Base-by-base conservation (phyloP, 2,797 vertebrate species). In the Lateolabrax maculatus region DNA sequence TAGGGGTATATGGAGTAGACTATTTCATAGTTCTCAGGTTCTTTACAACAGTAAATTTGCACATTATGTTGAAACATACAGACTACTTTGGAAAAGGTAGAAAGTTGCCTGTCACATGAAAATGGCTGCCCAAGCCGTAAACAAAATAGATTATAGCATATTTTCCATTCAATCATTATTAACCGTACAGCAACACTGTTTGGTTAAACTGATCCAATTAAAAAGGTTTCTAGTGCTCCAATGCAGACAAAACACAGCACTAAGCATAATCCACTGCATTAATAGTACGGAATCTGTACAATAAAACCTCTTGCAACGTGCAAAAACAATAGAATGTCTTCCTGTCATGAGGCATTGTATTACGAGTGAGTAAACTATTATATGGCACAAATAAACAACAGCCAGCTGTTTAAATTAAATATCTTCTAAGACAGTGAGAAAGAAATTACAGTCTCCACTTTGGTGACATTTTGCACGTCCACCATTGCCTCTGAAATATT, bases 271-370 rank as follows among this genome's bases (percentile, higher is more conserved):
- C 2, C 41, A 18, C 3, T 16, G 37, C 23, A 51, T 8, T 25
- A n/a, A 31, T 13, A 5, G 3, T 53, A 21, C 1, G 15, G 41
- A 52, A 48, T 53, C 71, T 56, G 68, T 51, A n/a, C 12, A 67
- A 46, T 16, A 65, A 44, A 5, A 1, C 36, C 51, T 52, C 27
- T 21, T 46, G 27, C 37, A 70, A 43, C n/a, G 21, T 44, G 36
- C 53, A 36, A 62, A 76, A 69, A 77, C 62, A 79, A 58, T 43
- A 4, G 3, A 52, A 52, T 21, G 39, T 9, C 69, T 75, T 84
- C 56, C 58, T 75, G 25, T 51, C 21, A 2, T 23, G 21, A 37
- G 62, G 51, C 51, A 18, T 18, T 1, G 11, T 12, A n/a, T 48
- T 37, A 60, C 1, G 0, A 49, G 27, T 12, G 16, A 48, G 31